Evolutionary conservation across 2,797 vertebrate species (phyloP).

Genomic region (Nyctalus aviator): DNA sequence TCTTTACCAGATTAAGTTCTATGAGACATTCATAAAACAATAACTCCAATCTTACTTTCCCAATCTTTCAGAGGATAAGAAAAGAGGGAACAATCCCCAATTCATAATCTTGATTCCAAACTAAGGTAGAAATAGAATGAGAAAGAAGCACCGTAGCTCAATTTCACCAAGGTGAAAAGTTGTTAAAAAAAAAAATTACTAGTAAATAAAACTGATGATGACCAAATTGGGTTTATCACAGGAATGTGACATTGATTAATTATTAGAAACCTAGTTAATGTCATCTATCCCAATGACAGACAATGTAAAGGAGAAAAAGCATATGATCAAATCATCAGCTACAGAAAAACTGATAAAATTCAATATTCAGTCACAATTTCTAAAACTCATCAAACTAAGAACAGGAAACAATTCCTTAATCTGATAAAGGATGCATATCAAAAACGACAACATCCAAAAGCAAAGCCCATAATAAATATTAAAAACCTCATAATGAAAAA

Average conservation of each 20-base stretch:
- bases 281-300: not conserved
- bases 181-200: not conserved
- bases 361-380: not conserved
- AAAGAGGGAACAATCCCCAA: not conserved
- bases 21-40: not conserved
- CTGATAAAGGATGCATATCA: not conserved
- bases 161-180: not conserved
- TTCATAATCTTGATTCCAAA: not conserved
- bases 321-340: conserved; percentile 11
- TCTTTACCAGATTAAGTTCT: not conserved
- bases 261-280: not conserved
- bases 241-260: not conserved
- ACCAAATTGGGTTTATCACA: not conserved
- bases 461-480: not conserved
- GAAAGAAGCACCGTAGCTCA: not conserved
- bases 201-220: not conserved
- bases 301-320: conserved; percentile 8
- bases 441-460: not conserved
- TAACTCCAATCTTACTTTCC: not conserved
- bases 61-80: not conserved
- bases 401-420: not conserved
- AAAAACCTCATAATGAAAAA: not conserved
- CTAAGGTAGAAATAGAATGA: not conserved
- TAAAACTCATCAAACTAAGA: not conserved
- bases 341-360: conserved; percentile 11